Percentiles rank a stretch among this genome's conserved stretches.
These are phyloP conservation scores for Plebejus argus DNA, from an alignment of 2,888 invertebrate species.

Conservation along the genomic window DNA sequence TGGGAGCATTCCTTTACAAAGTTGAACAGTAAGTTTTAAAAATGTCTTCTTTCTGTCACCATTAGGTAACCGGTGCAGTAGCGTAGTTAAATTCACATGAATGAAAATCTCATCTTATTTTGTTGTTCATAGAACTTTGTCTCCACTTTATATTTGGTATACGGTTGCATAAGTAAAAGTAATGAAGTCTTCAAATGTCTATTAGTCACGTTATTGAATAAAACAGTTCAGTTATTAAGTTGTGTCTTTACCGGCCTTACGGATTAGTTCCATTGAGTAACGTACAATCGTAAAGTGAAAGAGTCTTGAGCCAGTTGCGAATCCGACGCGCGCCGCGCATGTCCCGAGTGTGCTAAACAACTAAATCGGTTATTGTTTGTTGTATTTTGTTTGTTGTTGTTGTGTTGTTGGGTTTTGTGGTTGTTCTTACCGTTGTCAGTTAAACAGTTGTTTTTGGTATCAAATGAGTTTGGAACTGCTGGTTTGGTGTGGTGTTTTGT, in stretches of 20 bases:
- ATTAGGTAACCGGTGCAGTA: too few relatives aligned
- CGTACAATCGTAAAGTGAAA: conserved; percentile 60
- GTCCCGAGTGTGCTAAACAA: conserved; percentile 42
- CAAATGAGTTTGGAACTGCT: neutral
- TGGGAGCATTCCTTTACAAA: neutral
- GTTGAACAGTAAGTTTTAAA: neutral
- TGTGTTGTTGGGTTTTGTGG: conserved; percentile 28
- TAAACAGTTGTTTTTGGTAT: neutral
- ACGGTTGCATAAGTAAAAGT: neutral
- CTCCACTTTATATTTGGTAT: neutral
- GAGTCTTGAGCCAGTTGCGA: conserved; percentile 66
- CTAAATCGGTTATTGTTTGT: conserved; percentile 42
- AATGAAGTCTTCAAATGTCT: neutral
- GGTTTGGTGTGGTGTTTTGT: neutral
- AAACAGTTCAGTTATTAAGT: neutral
- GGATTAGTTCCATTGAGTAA: conserved; percentile 34
- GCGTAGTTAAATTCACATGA: too few relatives aligned
- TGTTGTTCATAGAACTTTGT: too few relatives aligned
- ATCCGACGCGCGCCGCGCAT: conserved; percentile 65
- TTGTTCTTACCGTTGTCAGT: neutral
- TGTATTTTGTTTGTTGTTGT: conserved; percentile 24
- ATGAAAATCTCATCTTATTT: too few relatives aligned
- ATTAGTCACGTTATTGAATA: neutral
- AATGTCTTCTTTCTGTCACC: too few relatives aligned
- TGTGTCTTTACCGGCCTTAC: neutral